Evolutionary conservation across 2,797 vertebrate species (phyloP), one percentile per base, ranked within the genome.

Genomic region (Nothura maculosa): DNA sequence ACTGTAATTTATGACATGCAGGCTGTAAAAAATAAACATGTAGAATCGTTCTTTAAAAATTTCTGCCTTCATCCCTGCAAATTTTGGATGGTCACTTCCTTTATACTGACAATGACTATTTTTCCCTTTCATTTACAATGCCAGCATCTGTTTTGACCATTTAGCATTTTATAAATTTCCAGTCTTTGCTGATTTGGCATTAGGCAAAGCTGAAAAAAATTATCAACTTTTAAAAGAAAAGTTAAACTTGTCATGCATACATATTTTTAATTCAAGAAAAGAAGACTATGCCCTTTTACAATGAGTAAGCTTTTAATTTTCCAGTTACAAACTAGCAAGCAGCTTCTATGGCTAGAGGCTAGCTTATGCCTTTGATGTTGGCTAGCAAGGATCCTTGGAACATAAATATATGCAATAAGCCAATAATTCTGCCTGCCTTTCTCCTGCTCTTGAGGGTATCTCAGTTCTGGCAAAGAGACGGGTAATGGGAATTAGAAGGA

Each of bases 401-500:
- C 94, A 96, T 95, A 98, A 97, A 97, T 95, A 96, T 89, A 95
- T 91, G 92, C 94, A 97, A 92, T 97, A 97, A 98, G 89, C 96
- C 97, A 97, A 94, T 97, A 97, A 97, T 93, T 97, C 88, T 96
- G 95, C 91, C 88, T 97, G 94, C 84, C 87, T 97, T 94, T 95
- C 94, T 97, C 84, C 92, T 96, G 91, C 81, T 97, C 76, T 97
- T 97, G 96, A 97, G 96, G 90, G 87, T 96, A 95, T 95, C 96
- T 97, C 81, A 73, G 82, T 93, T 96, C 97, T 98, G 97, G 96
- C 96, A 97, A 97, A 97, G 93, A 97, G 92, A 97, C 58, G 70
- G 89, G 96, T 96, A 97, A 97, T 98, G 96, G 95, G 96, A 98
- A 97, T 98, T 97, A 98, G 94, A 95, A 97, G 87, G 90, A 96